Evolutionary conservation across 2,888 invertebrate genomes (phyloP).

Genomic region (Augiades crinisus): DNA sequence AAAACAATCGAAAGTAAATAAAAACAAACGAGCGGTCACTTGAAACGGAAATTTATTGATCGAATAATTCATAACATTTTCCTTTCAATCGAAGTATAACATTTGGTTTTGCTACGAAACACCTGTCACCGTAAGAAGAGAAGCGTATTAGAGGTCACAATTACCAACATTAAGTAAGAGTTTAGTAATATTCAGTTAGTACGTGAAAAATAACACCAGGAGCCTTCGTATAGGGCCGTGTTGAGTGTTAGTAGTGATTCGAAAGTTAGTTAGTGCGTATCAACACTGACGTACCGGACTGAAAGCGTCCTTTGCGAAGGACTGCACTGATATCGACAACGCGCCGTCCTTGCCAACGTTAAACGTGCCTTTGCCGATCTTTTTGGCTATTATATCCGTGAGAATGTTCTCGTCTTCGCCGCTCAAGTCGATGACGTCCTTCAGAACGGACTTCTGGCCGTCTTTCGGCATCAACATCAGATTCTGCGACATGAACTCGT

Average conservation of each 20-base stretch:
- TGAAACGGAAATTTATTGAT: too few relatives aligned
- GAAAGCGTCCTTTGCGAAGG: constrained; percentile 49
- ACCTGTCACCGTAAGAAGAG: not conserved
- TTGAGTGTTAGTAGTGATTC: constrained; percentile 30
- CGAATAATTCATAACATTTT: too few relatives aligned
- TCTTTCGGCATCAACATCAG: constrained; percentile 70
- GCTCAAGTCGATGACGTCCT: constrained; percentile 68
- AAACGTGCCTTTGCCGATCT: constrained; percentile 60
- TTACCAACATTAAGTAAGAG: too few relatives aligned
- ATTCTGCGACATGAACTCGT: constrained; percentile 73
- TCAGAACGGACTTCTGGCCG: constrained; percentile 52
- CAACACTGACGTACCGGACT: constrained; percentile 59
- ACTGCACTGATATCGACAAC: constrained; percentile 68
- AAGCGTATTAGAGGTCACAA: not conserved
- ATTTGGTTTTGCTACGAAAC: not conserved
- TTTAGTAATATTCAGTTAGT: constrained; percentile 35
- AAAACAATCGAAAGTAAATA: too few relatives aligned
- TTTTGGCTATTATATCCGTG: constrained; percentile 60
- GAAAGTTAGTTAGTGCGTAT: constrained; percentile 31
- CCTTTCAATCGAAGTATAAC: too few relatives aligned
- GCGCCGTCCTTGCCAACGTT: constrained; percentile 71
- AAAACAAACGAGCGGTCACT: too few relatives aligned
- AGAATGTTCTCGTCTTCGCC: constrained; percentile 60
- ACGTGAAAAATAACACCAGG: constrained; percentile 17
- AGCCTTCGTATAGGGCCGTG: not conserved